Evolutionary conservation across 2,113 vertebrate species (phyloP), one percentile per base, ranked within the genome.

Genomic region (Hassar affinis): DNA sequence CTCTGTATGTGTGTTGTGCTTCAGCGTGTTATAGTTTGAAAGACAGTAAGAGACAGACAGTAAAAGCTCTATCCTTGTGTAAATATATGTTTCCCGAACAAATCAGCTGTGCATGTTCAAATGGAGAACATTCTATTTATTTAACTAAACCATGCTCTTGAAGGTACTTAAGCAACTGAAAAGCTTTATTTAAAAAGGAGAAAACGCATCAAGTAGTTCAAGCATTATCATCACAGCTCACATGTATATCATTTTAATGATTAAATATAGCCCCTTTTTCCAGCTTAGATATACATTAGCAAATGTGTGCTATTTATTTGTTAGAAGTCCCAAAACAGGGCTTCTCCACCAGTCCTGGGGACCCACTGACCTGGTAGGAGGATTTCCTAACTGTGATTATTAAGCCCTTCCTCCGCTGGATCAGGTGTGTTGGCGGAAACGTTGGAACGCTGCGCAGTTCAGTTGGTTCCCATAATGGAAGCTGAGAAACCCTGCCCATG

Each of bases 91-190:
- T 92, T 92, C 93, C 93, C 88, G 88, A 91, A 90, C 91, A 89
- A 93, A 94, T 93, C 93, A 92, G 93, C 94, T 92, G 92, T 95
- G 95, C 95, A 95, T 95, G 94, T 95, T 92, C 90, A 93, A 93
- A 94, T 93, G 93, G 93, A 94, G 94, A 94, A 89, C 92, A 88
- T 94, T 95, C 95, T 95, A 95, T 95, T 95, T 95, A 95, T 95
- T 95, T 94, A 94, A 93, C 92, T 95, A 92, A 93, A 94, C 93
- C 94, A 92, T 92, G 93, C 93, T 94, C 92, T 93, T 93, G 93
- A 93, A 94, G 93, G 93, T 95, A 93, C 93, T 93, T 93, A 91
- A 92, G 90, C 94, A 94, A 93, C 88, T 92, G 91, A 93, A 91
- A 93, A 94, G 91, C 93, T 95, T 95, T 94, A 95, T 95, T 96